Conservation (phyloP, 2,888 invertebrate species). For the Entomobrya proxima region DNA sequence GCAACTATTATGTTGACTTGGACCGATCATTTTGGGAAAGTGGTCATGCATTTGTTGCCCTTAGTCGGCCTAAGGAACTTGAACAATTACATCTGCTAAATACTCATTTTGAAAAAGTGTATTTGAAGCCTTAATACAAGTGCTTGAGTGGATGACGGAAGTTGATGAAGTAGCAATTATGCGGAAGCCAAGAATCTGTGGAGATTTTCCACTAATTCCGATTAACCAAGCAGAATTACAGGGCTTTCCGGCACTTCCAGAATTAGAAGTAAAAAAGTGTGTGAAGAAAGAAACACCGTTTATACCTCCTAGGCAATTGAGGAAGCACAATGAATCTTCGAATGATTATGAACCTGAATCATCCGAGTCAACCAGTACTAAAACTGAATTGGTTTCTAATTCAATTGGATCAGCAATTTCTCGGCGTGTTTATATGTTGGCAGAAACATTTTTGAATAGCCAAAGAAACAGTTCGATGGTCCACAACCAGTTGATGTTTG, state of each 20-base stretch:
- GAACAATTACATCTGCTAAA: not conserved
- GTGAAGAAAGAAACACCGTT: too few relatives aligned
- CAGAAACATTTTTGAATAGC: not conserved
- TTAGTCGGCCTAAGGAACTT: not conserved
- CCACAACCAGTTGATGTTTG: not conserved
- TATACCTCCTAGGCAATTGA: too few relatives aligned
- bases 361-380: not conserved
- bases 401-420: not conserved
- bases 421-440: not conserved
- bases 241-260: not conserved
- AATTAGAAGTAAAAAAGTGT: not conserved
- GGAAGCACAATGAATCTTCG: too few relatives aligned
- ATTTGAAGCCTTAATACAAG: not conserved
- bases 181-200: not conserved
- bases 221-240: not conserved
- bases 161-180: not conserved
- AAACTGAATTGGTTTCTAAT: not conserved
- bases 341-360: too few relatives aligned
- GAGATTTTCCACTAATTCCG: conserved; percentile 14
- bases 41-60: conserved; percentile 5
- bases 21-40: conserved; percentile 20
- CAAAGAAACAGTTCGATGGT: not conserved
- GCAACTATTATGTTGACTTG: conserved; percentile 29
- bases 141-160: not conserved
- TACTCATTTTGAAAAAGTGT: conserved; percentile 15